Evolutionary conservation across 2,797 vertebrate species (phyloP), one percentile per base, ranked within the genome.

Genomic region (Paramormyrops hopkinsi): DNA sequence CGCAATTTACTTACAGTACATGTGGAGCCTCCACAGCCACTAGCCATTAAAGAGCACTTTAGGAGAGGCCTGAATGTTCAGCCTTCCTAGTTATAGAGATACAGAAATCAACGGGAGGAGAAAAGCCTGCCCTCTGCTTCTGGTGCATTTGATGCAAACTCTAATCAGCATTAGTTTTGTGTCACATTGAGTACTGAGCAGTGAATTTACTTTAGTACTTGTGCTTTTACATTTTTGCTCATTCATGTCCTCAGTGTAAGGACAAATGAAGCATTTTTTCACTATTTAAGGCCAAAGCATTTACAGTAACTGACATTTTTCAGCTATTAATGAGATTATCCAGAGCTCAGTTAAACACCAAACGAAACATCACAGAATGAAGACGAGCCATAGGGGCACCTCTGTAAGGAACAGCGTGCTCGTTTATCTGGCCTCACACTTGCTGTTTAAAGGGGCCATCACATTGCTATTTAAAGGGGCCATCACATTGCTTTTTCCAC

Each of bases 1-100:
- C 91, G 73, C 92, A 91, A 94, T 94, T 94, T 92, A 91, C 91
- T 90, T 88, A 88, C 90, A 90, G 91, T 88, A 79, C 90, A 89
- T 90, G 56, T 76, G 89, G 91, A 86, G 87, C 79, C 86, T 84
- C 90, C 89, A 91, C 90, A 91, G 88, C 89, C 54, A 51, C 89
- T 89, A 33, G 90, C 76, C 91, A 92, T 92, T 89, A 92, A 65
- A 84, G 89, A 90, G 84, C 88, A 89, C 84, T 88, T n/a, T 44
- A 73, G 48, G 48, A 86, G 56, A n/a, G 56, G 5, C 48, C 14
- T 29, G 85, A 33, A 33, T 8, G 25, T 87, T 37, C 25, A 41
- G 29, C 7, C 85, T 53, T 29, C 37, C 11, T 48, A 29, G 44
- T 50, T 51, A 51, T 12, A 84, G 9, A 11, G n/a, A 48, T 51